Conservation (phyloP, 2,888 invertebrate species). For the Octodonta nipae region DNA sequence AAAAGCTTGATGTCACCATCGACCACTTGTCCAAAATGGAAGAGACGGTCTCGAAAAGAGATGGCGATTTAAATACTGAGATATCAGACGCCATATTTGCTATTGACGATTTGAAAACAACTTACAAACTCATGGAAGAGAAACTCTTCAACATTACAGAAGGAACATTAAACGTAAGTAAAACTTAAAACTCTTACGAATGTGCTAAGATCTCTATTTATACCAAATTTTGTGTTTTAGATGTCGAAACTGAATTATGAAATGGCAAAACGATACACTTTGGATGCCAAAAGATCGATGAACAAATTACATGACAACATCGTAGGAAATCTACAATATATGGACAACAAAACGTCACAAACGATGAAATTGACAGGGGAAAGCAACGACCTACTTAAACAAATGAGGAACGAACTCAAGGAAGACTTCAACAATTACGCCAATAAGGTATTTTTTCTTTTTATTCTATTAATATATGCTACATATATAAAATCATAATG, state of each 20-base stretch:
- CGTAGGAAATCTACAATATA: conserved; percentile 11
- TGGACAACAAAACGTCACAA: conserved; percentile 12
- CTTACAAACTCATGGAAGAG: conserved; percentile 20
- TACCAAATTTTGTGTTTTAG: conserved; percentile 6
- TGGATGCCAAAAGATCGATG: conserved; percentile 11
- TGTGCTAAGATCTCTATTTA: not conserved
- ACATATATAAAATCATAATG: too few relatives aligned
- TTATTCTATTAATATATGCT: too few relatives aligned
- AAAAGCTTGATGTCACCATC: conserved; percentile 24
- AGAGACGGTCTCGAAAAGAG: conserved; percentile 25
- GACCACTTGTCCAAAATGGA: conserved; percentile 29
- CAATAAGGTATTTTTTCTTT: conserved; percentile 30
- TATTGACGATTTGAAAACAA: conserved; percentile 30
- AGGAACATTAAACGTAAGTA: conserved; percentile 25
- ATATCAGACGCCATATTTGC: conserved; percentile 27
- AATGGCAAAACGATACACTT: conserved; percentile 7
- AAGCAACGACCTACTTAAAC: conserved; percentile 13
- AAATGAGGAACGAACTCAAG: conserved; percentile 22
- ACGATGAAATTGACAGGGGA: conserved; percentile 10
- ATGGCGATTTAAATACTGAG: conserved; percentile 30
- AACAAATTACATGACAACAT: conserved; percentile 15
- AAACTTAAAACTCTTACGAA: not conserved
- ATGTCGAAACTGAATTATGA: conserved; percentile 9
- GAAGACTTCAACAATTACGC: conserved; percentile 28
- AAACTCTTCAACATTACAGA: conserved; percentile 23